Conservation (phyloP, 1,140 invertebrate species). For the Zaprionus africanus region DNA sequence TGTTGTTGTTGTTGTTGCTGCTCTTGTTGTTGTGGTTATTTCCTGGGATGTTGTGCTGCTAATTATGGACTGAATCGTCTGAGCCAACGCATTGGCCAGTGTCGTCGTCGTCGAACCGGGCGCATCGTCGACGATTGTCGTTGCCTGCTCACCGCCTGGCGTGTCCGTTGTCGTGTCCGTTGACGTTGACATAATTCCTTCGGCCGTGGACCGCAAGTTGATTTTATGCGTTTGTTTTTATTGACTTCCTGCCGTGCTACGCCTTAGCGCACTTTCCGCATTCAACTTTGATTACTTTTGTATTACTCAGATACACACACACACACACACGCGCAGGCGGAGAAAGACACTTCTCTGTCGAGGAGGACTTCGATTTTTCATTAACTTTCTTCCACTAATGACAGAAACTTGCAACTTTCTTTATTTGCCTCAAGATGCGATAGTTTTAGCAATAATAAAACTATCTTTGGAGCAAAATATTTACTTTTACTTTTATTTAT, state of each 20-base stretch:
- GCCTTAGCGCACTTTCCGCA: conserved; percentile 32
- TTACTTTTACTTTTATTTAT: neutral
- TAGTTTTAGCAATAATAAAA: neutral
- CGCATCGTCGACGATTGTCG: conserved; percentile 33
- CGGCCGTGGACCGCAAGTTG: conserved; percentile 64
- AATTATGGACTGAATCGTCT: conserved; percentile 75
- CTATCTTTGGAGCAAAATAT: neutral
- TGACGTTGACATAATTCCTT: conserved; percentile 64
- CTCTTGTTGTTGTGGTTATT: conserved; percentile 15
- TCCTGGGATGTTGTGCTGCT: conserved; percentile 46
- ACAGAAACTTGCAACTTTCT: conserved; percentile 27
- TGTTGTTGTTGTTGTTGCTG: conserved; percentile 37
- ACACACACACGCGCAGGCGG: conserved; percentile 16
- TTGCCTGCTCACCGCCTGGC: neutral
- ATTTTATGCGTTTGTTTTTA: conserved; percentile 78
- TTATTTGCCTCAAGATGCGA: neutral
- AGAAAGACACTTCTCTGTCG: conserved; percentile 3
- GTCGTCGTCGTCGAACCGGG: conserved; percentile 24
- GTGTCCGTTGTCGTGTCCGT: neutral
- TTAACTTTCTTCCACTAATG: conserved; percentile 33
- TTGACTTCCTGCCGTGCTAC: conserved; percentile 74
- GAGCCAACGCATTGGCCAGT: conserved; percentile 54
- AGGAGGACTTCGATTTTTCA: conserved; percentile 56
- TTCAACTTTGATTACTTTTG: conserved; percentile 70
- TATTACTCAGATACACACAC: conserved; percentile 52